Evolutionary conservation across 2,113 vertebrate species (phyloP), one percentile per base, ranked within the genome.

Genomic region (Odocoileus hemionus): DNA sequence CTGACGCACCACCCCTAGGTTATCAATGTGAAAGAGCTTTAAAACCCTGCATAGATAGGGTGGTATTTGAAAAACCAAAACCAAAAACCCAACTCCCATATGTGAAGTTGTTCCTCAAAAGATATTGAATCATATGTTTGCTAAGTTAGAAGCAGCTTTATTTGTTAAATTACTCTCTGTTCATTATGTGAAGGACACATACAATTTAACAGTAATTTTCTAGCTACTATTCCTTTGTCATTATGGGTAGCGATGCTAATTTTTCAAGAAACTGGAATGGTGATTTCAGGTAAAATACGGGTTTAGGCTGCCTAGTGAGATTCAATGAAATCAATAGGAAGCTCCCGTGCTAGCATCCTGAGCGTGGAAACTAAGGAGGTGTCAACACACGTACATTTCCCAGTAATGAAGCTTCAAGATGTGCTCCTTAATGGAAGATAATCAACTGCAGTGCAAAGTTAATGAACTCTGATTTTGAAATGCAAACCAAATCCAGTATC

Each of bases 391-490:
- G 23, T 79, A 43, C 96, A 96, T 96, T 97, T 93, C 89, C 96
- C 87, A 94, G 94, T 96, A 98, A 98, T 96, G 86, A 97, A 54
- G 95, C 97, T 97, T 96, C 61, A 86, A 94, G 91, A 64, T 78
- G 96, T 61, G 87, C 96, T 96, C 98, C 93, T 93, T 17, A 26
- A 88, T 94, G 86, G 83, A 97, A 95, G 96, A 92, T 98, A 97
- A 98, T 98, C 97, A 98, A 88, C 90, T 70, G 61, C 96, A 84
- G 95, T 96, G 97, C 17, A 98, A 95, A 96, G 97, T 93, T 97
- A 98, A 98, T 92, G 96, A 98, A 97, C 89, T 85, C 96, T 97
- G 90, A 95, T 96, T 98, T 93, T 74, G 92, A 98, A 98, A 98
- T 97, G 96, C 94, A 98, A 97, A 98, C 94, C 93, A 91, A 97